Evolutionary conservation across 2,113 vertebrate species (phyloP).

Genomic region (Catagonus wagneri): DNA sequence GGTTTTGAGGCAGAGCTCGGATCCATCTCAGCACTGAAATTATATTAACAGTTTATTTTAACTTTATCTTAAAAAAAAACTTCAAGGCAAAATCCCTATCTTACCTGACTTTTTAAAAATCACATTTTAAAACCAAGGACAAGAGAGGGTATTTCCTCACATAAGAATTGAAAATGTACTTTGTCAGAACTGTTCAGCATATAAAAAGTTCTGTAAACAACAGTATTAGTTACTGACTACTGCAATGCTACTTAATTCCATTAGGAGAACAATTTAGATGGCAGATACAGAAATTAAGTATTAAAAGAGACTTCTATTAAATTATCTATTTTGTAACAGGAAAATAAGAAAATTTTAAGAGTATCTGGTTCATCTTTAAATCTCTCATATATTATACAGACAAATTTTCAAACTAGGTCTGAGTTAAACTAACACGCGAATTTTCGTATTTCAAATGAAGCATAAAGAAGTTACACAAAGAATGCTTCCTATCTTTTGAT

Average conservation of each 20-base stretch:
- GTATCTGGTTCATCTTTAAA: slow-evolving; percentile 19
- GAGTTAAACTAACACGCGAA: not conserved
- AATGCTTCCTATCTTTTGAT: not conserved
- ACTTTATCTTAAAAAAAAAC: slow-evolving; percentile 34
- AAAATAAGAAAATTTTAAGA: slow-evolving; percentile 41
- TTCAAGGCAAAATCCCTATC: not conserved
- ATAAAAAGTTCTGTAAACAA: not conserved
- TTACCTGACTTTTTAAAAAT: not conserved
- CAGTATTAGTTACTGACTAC: not conserved
- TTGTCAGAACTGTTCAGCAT: not conserved
- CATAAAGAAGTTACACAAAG: not conserved
- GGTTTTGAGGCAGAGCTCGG: not conserved
- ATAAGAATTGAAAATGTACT: not conserved
- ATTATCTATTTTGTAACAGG: not conserved
- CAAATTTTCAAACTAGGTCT: not conserved
- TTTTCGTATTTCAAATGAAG: not conserved
- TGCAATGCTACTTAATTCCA: not conserved
- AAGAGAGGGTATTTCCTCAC: not conserved
- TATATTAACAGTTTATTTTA: not conserved
- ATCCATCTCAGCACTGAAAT: not conserved
- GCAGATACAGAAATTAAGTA: not conserved
- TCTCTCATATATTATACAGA: not conserved
- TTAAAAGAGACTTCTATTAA: not conserved
- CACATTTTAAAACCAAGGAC: slow-evolving; percentile 32
- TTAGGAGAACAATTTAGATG: not conserved